A percentile compares a stretch with the other conserved stretches of the same genome.
phyloP scores from a whole-genome alignment of 2,888 invertebrate genomes.

The Rutpela maculata region DNA sequence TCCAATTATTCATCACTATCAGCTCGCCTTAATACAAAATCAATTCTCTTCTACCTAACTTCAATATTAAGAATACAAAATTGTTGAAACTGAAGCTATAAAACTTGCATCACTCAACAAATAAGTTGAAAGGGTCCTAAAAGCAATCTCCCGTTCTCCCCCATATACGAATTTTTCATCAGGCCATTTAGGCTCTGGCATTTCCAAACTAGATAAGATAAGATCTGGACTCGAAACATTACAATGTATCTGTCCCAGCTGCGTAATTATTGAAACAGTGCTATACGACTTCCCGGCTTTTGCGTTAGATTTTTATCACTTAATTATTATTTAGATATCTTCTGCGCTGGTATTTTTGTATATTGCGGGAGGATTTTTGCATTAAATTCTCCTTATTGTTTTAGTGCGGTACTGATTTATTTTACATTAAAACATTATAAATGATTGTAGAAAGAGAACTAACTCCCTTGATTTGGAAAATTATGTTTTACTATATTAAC shows the following conservation, averaged over 20 bases:
- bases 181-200: conserved; percentile 24
- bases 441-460: too few species aligned
- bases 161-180: conserved; percentile 27
- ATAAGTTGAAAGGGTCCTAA: conserved; percentile 19
- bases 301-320: conserved; percentile 29
- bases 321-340: conserved; percentile 26
- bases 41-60: neutral
- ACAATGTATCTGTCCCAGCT: conserved; percentile 28
- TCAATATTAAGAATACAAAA: conserved; percentile 5
- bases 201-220: conserved; percentile 33
- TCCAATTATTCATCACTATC: neutral
- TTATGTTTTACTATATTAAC: too few species aligned
- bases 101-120: conserved; percentile 17
- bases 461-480: too few species aligned
- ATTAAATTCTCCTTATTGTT: neutral
- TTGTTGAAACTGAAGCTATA: conserved; percentile 11
- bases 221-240: conserved; percentile 24
- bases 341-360: conserved; percentile 1
- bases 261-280: conserved; percentile 28
- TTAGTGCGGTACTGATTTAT: too few species aligned
- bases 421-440: too few species aligned
- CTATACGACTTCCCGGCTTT: conserved; percentile 2
- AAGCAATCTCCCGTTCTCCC: conserved; percentile 20
- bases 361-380: neutral
- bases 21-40: neutral